Base-by-base conservation (phyloP, 2,113 vertebrate genomes). In the Xiphias gladius region DNA sequence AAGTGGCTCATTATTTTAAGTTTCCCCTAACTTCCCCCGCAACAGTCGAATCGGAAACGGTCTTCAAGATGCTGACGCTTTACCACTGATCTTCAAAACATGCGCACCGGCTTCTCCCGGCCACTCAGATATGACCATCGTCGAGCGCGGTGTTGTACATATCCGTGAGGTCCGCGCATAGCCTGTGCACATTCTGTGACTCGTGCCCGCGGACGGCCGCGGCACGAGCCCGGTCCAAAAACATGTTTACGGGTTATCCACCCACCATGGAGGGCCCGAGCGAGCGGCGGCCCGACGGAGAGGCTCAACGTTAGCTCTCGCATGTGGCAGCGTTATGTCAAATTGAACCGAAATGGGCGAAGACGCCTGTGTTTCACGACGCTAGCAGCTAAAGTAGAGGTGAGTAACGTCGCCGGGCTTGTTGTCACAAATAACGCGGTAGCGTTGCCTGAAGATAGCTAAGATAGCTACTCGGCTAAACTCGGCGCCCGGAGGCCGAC, bases 371-470 rank as follows among this genome's bases (percentile, higher is more conserved):
- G 4, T 69, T 64, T 79, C 11, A 1, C 37, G 22, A 76, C 43
- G 2, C 39, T 6, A 64, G 46, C 73, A 85, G 83, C 57, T 74
- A 28, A 73, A 87, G 54, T 78, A 86, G 43, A 86, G 80, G 91
- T 91, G 79, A 83, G 89, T 73, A 16, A 17, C 59, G 48, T 62
- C 19, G 32, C 48, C 50, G 22, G 11, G 54, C 20, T 35, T 5
- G 26, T 32, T 7, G 13, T 13, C 6, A 50, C 2, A 32, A 5
- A 5, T 0, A 4, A 30, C 4, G 9, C 6, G 1, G 2, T 30
- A 50, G 35, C 32, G 14, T 20, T 46, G 54, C 8, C 4, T 11
- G n/a, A 10, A n/a, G 32, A 35, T 35, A 35, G 50, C 68, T 55
- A 41, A 62, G n/a, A n/a, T 64, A 80, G 66, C 73, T 26, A 32